These are phyloP conservation scores for Microctenopoma steveboyesi DNA, from an alignment of 2,797 vertebrate species.

Conservation along the genomic window DNA sequence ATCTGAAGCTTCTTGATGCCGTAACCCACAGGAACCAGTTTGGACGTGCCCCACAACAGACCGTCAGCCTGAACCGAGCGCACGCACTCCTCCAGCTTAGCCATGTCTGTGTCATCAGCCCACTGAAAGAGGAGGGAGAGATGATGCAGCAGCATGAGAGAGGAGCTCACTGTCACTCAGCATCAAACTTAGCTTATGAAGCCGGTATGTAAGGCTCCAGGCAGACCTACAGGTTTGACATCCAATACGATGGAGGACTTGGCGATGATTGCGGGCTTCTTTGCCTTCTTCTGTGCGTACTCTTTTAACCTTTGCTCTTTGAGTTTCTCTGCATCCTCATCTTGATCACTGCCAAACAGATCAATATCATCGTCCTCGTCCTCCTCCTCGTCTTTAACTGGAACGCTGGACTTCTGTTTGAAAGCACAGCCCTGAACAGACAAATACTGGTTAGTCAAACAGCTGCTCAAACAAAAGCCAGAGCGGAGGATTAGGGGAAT, in stretches of 20 bases:
- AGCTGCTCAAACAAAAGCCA: not conserved
- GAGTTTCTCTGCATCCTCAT: constrained; percentile 88
- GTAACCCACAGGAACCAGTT: constrained; percentile 94
- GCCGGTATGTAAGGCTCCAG: not conserved
- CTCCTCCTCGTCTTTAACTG: constrained; percentile 46
- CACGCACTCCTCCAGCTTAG: constrained; percentile 92
- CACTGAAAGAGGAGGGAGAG: constrained; percentile 80
- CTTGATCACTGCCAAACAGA: constrained; percentile 93
- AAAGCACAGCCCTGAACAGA: constrained; percentile 60
- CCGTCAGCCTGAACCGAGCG: constrained; percentile 90
- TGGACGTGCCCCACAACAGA: constrained; percentile 94
- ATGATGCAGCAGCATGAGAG: no score
- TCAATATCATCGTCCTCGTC: constrained; percentile 85
- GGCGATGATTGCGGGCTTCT: constrained; percentile 90
- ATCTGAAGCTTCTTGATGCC: constrained; percentile 98
- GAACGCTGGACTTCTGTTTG: constrained; percentile 65
- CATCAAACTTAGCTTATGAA: not conserved
- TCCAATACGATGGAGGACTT: constrained; percentile 97
- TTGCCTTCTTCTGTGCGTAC: constrained; percentile 90
- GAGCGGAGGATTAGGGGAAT: accelerated
- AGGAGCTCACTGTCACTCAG: not conserved
- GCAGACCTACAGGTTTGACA: constrained; percentile 90
- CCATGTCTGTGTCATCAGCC: constrained; percentile 98
- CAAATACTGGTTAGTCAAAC: not conserved
- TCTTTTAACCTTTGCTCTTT: constrained; percentile 91